Percentiles rank a stretch among this genome's conserved stretches.
Conservation (phyloP, 2,888 invertebrate genomes). For the Copidosoma aretas region DNA sequence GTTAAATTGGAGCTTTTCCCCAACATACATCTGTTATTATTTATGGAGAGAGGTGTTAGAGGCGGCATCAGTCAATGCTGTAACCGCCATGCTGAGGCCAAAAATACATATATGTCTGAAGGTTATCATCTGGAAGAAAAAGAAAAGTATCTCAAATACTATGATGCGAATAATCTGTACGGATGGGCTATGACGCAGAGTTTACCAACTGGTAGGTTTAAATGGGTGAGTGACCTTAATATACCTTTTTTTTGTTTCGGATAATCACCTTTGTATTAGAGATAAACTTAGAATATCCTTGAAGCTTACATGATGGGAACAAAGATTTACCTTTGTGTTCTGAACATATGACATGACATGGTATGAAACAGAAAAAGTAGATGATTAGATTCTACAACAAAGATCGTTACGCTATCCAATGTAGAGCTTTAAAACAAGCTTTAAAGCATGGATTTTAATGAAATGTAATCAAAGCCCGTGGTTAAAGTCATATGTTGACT, state of each 20-base stretch:
- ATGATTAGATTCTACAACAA: slow-evolving; percentile 47
- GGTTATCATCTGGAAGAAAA: slow-evolving; percentile 12
- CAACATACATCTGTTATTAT: slow-evolving; percentile 43
- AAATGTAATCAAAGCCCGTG: too few relatives aligned
- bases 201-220: slow-evolving; percentile 10
- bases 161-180: not conserved
- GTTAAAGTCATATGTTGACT: slow-evolving; percentile 47
- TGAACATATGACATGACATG: slow-evolving; percentile 42
- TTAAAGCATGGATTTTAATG: slow-evolving; percentile 45
- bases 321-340: too few relatives aligned
- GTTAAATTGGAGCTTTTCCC: slow-evolving; percentile 35
- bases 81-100: slow-evolving; percentile 43
- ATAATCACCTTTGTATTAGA: too few relatives aligned
- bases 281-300: too few relatives aligned
- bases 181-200: slow-evolving; percentile 16
- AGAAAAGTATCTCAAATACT: not conserved
- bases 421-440: slow-evolving; percentile 52
- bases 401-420: slow-evolving; percentile 53
- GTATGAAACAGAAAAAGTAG: slow-evolving; percentile 43
- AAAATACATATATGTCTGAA: slow-evolving; percentile 40
- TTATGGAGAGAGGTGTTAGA: slow-evolving; percentile 44
- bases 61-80: slow-evolving; percentile 43
- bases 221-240: slow-evolving; percentile 1
- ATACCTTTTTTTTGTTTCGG: too few relatives aligned
- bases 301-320: too few relatives aligned